Evolutionary conservation across 2,113 vertebrate genomes (phyloP), one percentile per base, ranked within the genome.

Genomic region (Fulmarus glacialis): DNA sequence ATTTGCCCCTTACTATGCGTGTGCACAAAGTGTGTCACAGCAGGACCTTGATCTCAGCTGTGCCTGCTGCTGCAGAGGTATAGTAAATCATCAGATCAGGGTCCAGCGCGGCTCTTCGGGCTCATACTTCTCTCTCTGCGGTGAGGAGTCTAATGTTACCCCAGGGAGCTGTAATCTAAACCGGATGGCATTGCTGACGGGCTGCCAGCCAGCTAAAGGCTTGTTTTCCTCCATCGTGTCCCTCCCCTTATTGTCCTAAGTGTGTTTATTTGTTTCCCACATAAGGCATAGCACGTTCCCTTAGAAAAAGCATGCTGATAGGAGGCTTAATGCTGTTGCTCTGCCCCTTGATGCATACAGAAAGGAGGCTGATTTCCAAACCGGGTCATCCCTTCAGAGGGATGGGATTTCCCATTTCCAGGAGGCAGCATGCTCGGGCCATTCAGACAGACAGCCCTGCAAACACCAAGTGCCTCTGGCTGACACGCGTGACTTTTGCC

Each of bases 61-160:
- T 48, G 83, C 23, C 73, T 75, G 87, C 86, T 91, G 66, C 58
- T 73, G 87, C 62, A 85, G 81, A 75, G 66, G 40, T 18, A 9
- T 1, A 68, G 38, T 85, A 93, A 91, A 96, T 94, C 74, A 90
- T 62, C 74, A 80, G 90, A 58, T 73, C 62, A n/a, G 73, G 56
- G 73, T 72, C 87, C 66, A 62, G 66, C 52, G 82, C 78, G 91
- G 89, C 84, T 94, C 84, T 80, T 73, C 0, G 11, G 74, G 78
- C 74, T 95, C 84, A 38, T 93, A 4, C 58, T 95, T 93, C 89
- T 75, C 2, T 52, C 78, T 94, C 94, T 71, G 82, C 79, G 75
- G 59, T 10, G n/a, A 72, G 50, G 38, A 82, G 74, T 94, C 74
- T 97, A 93, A 96, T 59, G 87, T 97, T 94, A 97, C 97, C 42